Evolutionary conservation across 2,888 invertebrate species (phyloP).

Genomic region (Sceliomorpha sp.): DNA sequence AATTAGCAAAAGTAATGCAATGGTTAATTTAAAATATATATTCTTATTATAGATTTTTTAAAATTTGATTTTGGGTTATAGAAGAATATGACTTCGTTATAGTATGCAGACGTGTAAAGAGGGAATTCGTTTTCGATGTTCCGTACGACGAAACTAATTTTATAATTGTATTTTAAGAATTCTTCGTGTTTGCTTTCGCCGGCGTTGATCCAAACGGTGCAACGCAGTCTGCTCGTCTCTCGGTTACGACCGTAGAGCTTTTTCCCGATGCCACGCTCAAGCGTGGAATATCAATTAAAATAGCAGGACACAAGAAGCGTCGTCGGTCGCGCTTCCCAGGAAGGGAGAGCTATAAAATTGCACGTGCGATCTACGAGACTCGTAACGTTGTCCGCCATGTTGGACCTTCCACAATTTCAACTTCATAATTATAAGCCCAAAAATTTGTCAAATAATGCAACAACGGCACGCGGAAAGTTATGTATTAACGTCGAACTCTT

Average conservation of each 20-base stretch:
- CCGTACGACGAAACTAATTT: too few relatives aligned
- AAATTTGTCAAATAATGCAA: too few relatives aligned
- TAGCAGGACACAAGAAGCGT: conserved; percentile 35
- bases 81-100: too few relatives aligned
- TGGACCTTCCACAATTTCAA: conserved; percentile 12
- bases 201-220: too few relatives aligned
- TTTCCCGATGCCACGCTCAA: conserved; percentile 37
- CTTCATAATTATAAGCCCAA: conserved; percentile 18
- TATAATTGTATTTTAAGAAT: too few relatives aligned
- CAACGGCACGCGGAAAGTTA: too few relatives aligned
- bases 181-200: too few relatives aligned
- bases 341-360: conserved; percentile 47
- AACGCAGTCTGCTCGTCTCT: conserved; percentile 8
- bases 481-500: too few relatives aligned
- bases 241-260: conserved; percentile 56
- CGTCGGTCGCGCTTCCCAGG: conserved; percentile 33
- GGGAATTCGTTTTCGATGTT: too few relatives aligned
- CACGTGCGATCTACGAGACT: conserved; percentile 32
- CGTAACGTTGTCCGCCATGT: conserved; percentile 4
- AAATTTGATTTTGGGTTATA: too few relatives aligned
- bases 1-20: background rate
- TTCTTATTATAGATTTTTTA: background rate
- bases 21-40: conserved; percentile 1
- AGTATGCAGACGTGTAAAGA: too few relatives aligned
- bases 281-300: conserved; percentile 66